Evolutionary conservation across 92 coral and sea anemone species (phyloP).

Genomic region (Epizoanthus ramosus): DNA sequence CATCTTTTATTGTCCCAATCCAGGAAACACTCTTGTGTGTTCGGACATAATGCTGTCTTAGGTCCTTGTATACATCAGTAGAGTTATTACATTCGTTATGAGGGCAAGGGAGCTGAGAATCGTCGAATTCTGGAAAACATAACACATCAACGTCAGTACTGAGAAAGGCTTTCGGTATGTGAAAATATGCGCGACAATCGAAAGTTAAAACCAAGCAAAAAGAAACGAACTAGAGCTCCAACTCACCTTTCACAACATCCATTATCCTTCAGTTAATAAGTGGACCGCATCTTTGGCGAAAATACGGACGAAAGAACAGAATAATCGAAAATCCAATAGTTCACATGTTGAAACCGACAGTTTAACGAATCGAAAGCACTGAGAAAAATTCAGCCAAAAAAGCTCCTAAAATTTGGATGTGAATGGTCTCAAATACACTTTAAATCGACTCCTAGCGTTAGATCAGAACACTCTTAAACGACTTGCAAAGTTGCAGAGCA

Average conservation of each 20-base stretch:
- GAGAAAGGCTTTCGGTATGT: constrained; percentile 13
- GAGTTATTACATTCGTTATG: background rate
- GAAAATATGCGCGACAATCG: constrained; percentile 8
- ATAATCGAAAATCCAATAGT: background rate
- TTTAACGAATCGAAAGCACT: constrained; percentile 3
- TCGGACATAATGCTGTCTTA: constrained; percentile 1
- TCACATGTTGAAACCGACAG: constrained; percentile 17
- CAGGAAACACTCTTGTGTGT: constrained; percentile 17
- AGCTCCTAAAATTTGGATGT: background rate
- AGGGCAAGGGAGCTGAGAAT: constrained; percentile 17
- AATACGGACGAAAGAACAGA: constrained; percentile 14
- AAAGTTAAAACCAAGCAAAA: constrained; percentile 6
- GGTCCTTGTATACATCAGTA: constrained; percentile 6
- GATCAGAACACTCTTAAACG: constrained; percentile 9
- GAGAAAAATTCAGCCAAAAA: background rate
- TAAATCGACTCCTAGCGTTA: constrained; percentile 5
- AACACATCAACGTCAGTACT: background rate
- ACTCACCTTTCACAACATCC: constrained; percentile 18
- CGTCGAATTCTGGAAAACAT: background rate
- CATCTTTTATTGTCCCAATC: constrained; percentile 15
- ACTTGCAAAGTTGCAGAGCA: background rate
- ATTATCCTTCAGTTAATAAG: constrained; percentile 19
- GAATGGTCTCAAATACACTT: constrained; percentile 1
- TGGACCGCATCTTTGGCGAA: constrained; percentile 13
- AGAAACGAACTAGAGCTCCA: constrained; percentile 8